Conservation (phyloP, 2,797 vertebrate genomes). For the Ibycter americanus region DNA sequence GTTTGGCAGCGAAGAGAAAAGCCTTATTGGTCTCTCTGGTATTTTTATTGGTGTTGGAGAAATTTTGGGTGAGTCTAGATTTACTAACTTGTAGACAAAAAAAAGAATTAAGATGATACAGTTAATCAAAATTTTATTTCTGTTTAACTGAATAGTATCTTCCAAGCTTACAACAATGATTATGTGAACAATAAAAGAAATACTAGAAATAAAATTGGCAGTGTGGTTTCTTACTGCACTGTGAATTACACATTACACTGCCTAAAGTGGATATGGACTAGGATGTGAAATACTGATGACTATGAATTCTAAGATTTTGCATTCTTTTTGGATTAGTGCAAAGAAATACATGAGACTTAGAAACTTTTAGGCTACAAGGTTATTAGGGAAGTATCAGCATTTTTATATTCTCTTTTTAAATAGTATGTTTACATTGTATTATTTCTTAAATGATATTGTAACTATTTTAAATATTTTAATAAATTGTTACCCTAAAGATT, state of each 20-base stretch:
- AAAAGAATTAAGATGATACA: background rate
- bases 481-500: background rate
- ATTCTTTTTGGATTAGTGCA: background rate
- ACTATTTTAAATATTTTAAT: background rate
- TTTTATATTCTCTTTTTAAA: background rate
- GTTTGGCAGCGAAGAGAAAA: constrained; percentile 90
- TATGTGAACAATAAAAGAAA: background rate
- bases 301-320: background rate
- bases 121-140: background rate
- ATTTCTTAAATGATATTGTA: background rate
- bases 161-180: background rate
- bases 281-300: background rate
- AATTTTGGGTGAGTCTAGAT: constrained; percentile 85
- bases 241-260: background rate
- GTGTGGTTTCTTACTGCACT: background rate
- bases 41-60: constrained; percentile 95
- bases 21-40: constrained; percentile 95
- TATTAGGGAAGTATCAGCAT: background rate
- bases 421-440: background rate
- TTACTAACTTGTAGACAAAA: background rate
- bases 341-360: background rate
- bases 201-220: background rate
- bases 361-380: background rate
- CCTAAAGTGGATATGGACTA: background rate
- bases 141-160: background rate